A percentile compares a stretch with the other conserved stretches of the same genome.
Conservation (phyloP, 2,113 vertebrate species). For the Pangasianodon hypophthalmus region DNA sequence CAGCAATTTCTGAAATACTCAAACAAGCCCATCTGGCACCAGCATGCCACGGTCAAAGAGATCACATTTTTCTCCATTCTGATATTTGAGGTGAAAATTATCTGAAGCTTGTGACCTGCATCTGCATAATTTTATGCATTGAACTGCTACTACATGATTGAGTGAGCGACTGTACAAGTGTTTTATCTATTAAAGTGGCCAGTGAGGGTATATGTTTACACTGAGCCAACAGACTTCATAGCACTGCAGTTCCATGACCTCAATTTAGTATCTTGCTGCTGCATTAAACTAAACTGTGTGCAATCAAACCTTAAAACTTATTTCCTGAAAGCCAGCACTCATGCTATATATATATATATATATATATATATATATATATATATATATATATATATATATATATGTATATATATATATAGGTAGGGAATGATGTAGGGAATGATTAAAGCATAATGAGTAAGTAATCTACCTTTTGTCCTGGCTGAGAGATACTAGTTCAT, state of each 20-base stretch:
- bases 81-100: neutral
- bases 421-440: neutral
- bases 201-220: neutral
- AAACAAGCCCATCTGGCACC: neutral
- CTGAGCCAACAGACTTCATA: neutral
- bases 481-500: neutral
- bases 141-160: neutral
- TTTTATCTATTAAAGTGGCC: neutral
- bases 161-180: neutral
- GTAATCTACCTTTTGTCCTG: neutral
- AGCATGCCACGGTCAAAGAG: neutral
- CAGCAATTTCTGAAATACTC: neutral
- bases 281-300: neutral
- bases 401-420: no score
- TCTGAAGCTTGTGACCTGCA: neutral
- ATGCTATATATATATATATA: no score
- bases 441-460: neutral
- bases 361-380: no score
- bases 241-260: neutral
- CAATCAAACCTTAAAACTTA: neutral
- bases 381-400: no score
- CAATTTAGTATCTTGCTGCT: neutral
- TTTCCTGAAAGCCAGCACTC: neutral
- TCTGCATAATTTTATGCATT: neutral
- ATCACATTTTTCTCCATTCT: neutral